phyloP scores from a whole-genome alignment of 1,140 invertebrate species.

The Nebria ingens region DNA sequence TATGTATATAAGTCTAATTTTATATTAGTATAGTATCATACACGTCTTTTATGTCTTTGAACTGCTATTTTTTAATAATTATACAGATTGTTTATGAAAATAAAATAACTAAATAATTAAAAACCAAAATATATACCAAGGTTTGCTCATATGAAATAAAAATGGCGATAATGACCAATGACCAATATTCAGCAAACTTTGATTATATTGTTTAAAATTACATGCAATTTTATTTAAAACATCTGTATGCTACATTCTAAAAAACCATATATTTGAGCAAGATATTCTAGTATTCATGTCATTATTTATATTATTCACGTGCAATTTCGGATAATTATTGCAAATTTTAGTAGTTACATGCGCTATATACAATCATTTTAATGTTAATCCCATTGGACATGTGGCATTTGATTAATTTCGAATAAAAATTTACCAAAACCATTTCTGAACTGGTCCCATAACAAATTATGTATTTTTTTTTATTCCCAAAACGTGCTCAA shows the following conservation, averaged over 20 bases:
- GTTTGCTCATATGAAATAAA: no score
- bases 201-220: no score
- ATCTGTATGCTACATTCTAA: not conserved
- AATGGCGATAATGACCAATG: no score
- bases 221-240: constrained; percentile 7
- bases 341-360: not conserved
- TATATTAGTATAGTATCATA: no score
- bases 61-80: no score
- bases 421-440: not conserved
- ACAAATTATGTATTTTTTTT: not conserved
- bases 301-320: not conserved
- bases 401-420: not conserved
- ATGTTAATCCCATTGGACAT: not conserved
- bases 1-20: no score
- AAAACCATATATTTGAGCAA: constrained; percentile 1
- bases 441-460: not conserved
- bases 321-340: constrained; percentile 6
- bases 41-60: no score
- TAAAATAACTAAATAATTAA: no score
- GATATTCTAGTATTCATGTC: not conserved
- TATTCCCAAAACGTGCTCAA: not conserved
- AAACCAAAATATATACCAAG: no score
- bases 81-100: no score
- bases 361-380: not conserved
- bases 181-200: no score